Evolutionary conservation across 2,888 invertebrate species (phyloP).

Genomic region (Eledone cirrhosa): DNA sequence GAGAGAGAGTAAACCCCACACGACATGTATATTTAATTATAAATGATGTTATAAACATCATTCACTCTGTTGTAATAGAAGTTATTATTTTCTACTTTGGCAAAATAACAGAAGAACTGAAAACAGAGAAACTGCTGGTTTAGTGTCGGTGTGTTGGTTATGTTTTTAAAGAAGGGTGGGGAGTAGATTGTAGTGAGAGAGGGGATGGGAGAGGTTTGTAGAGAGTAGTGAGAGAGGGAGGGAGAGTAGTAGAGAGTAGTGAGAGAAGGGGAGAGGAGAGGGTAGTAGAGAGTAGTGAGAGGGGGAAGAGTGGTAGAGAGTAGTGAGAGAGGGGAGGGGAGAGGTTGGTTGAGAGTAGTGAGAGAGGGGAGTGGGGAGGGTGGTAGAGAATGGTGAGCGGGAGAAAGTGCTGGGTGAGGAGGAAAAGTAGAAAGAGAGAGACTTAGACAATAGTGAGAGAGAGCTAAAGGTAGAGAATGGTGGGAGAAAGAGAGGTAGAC

Average conservation of each 20-base stretch:
- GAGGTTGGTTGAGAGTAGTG: neutral
- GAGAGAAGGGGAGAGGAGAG: constrained; percentile 14
- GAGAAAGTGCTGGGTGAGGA: neutral
- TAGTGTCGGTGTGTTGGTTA: neutral
- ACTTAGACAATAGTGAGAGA: neutral
- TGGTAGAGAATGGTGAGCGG: neutral
- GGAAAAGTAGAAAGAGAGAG: neutral
- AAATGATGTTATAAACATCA: neutral
- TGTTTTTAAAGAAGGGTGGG: neutral
- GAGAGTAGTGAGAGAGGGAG: neutral
- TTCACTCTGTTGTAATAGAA: neutral
- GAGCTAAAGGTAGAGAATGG: neutral
- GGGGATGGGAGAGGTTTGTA: neutral
- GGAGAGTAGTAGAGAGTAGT: neutral
- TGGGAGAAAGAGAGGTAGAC: neutral
- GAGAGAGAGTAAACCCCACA: neutral
- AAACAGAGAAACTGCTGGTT: neutral
- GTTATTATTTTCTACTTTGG: neutral
- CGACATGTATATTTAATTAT: neutral
- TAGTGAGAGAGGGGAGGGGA: constrained; percentile 16
- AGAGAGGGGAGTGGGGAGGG: neutral
- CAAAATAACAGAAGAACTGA: neutral
- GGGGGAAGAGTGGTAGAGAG: neutral
- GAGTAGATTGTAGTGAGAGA: neutral
- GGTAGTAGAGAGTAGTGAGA: neutral